phyloP scores from a whole-genome alignment of 2,797 vertebrate species.

The Neoniphon sammara region DNA sequence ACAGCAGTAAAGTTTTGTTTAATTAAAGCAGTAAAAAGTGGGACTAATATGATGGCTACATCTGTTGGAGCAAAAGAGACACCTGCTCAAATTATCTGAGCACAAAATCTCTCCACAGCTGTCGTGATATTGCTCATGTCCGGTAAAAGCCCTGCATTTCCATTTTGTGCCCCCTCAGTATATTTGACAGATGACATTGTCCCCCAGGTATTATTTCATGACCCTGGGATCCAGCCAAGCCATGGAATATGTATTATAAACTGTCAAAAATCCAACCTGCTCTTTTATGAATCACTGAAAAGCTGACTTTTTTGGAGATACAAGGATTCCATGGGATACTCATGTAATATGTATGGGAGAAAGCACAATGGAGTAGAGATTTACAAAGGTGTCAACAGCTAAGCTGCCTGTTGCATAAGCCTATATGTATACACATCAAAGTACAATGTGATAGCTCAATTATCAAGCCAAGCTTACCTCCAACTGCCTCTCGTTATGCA shows the following conservation, averaged over 20 bases:
- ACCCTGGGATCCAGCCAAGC: conserved; percentile 37
- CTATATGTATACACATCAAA: conserved; percentile 52
- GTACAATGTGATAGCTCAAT: conserved; percentile 57
- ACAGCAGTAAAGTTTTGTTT: not conserved
- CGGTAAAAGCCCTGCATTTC: conserved; percentile 4
- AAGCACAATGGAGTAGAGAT: conserved; percentile 33
- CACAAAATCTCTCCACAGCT: conserved; percentile 26
- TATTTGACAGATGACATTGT: conserved; percentile 34
- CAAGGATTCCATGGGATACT: not conserved
- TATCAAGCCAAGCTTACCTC: conserved; percentile 41
- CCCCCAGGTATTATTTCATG: conserved; percentile 40
- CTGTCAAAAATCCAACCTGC: conserved; percentile 24
- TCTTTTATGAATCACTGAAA: conserved; percentile 24
- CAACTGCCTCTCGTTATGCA: conserved; percentile 1
- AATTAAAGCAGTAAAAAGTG: conserved; percentile 14
- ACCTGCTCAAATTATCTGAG: conserved; percentile 33
- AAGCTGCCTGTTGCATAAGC: conserved; percentile 55
- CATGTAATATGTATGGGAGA: conserved; percentile 45
- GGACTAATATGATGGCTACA: not conserved
- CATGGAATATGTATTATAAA: conserved; percentile 43
- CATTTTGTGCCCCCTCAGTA: not conserved
- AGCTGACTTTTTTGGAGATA: not conserved
- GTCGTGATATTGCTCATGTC: not conserved
- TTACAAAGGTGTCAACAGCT: conserved; percentile 56
- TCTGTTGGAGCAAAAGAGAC: conserved; percentile 27